A percentile compares a stretch with the other conserved stretches of the same genome.
These are phyloP conservation scores for Thera obeliscata DNA, from an alignment of 2,888 invertebrate genomes.

Conservation along the genomic window DNA sequence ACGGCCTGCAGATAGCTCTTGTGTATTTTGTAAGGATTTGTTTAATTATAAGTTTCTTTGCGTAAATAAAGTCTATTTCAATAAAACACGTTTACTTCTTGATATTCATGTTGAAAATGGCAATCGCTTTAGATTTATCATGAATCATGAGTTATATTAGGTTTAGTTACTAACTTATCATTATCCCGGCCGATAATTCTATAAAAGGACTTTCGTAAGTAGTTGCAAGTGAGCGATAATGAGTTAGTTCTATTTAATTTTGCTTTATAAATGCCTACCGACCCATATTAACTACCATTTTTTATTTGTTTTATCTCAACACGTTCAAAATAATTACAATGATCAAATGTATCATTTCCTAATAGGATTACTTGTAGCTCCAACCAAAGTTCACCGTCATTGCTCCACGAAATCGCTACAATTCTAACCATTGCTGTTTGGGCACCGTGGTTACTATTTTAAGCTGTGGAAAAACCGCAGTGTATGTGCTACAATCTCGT, in stretches of 20 bases:
- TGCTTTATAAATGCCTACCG: not conserved
- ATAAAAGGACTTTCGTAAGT: not conserved
- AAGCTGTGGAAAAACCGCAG: conserved; percentile 33
- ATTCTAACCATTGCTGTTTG: conserved; percentile 18
- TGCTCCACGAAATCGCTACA: conserved; percentile 8
- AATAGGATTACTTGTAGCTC: conserved; percentile 31
- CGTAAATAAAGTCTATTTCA: too few species aligned
- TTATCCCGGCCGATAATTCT: not conserved
- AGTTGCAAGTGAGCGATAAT: not conserved
- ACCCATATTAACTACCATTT: not conserved
- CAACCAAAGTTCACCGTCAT: conserved; percentile 29
- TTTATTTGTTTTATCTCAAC: conserved; percentile 6
- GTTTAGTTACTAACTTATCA: not conserved
- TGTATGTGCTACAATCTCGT: conserved; percentile 36
- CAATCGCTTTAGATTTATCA: not conserved
- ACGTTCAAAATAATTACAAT: conserved; percentile 32
- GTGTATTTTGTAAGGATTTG: too few species aligned
- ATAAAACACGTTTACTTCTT: not conserved
- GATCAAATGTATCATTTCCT: conserved; percentile 27
- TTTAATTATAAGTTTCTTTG: too few species aligned
- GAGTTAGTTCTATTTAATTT: not conserved
- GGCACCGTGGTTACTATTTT: not conserved
- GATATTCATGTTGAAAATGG: not conserved
- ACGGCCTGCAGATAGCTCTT: too few species aligned
- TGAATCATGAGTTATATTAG: too few species aligned